Evolutionary conservation across 2,888 invertebrate genomes (phyloP), one percentile per base, ranked within the genome.

Genomic region (Mythimna loreyi): DNA sequence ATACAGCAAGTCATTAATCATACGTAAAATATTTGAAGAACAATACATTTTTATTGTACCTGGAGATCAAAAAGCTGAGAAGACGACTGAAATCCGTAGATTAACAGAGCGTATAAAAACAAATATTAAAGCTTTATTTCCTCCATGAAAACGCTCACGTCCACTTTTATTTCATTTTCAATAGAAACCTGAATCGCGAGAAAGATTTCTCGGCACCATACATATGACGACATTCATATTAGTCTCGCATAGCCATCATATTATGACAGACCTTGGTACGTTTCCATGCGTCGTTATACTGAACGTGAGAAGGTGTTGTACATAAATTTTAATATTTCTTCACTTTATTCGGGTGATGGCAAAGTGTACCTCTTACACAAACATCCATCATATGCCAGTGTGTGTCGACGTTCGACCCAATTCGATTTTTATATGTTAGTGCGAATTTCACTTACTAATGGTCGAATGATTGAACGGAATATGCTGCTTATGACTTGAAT

Each of bases 251-350:
- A 62, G 47, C 9, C 56, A 40, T 67, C 62, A 67, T 30, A 55
- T 72, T 68, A 57, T 67, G 64, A 56, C 58, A 67, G 23, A 73
- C 45, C 49, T 68, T 8, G 40, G 70, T 60, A 67, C 67, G 59
- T 62, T 79, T 71, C 60, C 56, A 55, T 59, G 58, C 50, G 55
- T 70, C 70, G 52, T 72, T 70, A 68, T 55, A 56, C 60, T 52
- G 60, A 74, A 72, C 67, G 69, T 60, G 66, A 64, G 58, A 53
- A 50, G 60, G 60, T 68, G 50, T 73, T 69, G 72, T 69, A 73
- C 74, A 85, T 85, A 76, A 75, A 83, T 85, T 78, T 85, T 76
- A 85, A 85, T 83, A 83, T 81, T 83, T 85, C 68, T 57, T 71
- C 78, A 69, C 83, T 84, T 80, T 80, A 75, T 75, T 69, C 63